These are phyloP conservation scores for Meliscaeva auricollis DNA, from an alignment of 2,888 invertebrate genomes.

Conservation along the genomic window DNA sequence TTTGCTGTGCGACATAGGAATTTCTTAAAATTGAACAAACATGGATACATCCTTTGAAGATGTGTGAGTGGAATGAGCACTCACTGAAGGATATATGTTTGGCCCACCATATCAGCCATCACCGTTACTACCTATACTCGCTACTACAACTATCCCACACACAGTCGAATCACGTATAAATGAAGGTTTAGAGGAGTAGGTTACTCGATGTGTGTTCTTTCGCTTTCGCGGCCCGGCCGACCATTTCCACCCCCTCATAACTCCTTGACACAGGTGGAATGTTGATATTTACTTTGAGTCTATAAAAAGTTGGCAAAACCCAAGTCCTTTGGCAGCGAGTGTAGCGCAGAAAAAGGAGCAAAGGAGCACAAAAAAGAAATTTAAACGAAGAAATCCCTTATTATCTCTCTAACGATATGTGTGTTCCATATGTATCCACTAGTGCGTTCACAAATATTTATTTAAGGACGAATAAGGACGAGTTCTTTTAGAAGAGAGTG, in stretches of 20 bases:
- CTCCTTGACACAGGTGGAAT: slow-evolving; percentile 76
- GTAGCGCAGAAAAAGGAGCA: slow-evolving; percentile 50
- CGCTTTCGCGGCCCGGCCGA: slow-evolving; percentile 41
- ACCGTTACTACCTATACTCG: slow-evolving; percentile 9
- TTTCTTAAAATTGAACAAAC: slow-evolving; percentile 75
- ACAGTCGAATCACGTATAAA: slow-evolving; percentile 59
- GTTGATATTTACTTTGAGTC: slow-evolving; percentile 76
- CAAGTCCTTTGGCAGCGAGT: slow-evolving; percentile 50
- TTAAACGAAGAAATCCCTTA: slow-evolving; percentile 76
- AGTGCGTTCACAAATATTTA: slow-evolving; percentile 76
- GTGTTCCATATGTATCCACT: slow-evolving; percentile 73
- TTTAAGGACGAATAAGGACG: slow-evolving; percentile 72
- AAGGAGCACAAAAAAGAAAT: slow-evolving; percentile 43
- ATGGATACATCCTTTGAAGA: slow-evolving; percentile 71
- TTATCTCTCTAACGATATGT: slow-evolving; percentile 76
- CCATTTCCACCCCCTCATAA: slow-evolving; percentile 62
- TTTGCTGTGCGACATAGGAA: slow-evolving; percentile 59
- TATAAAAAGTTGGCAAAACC: slow-evolving; percentile 75
- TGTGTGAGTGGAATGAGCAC: slow-evolving; percentile 46
- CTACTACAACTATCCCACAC: slow-evolving; percentile 63
- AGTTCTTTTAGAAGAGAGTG: slow-evolving; percentile 58
- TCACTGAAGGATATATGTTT: slow-evolving; percentile 43
- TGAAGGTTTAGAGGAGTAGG: slow-evolving; percentile 28
- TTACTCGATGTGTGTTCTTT: slow-evolving; percentile 57
- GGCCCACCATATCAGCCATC: no score